Conservation (phyloP, 2,113 vertebrate genomes). For the Scopus umbretta region DNA sequence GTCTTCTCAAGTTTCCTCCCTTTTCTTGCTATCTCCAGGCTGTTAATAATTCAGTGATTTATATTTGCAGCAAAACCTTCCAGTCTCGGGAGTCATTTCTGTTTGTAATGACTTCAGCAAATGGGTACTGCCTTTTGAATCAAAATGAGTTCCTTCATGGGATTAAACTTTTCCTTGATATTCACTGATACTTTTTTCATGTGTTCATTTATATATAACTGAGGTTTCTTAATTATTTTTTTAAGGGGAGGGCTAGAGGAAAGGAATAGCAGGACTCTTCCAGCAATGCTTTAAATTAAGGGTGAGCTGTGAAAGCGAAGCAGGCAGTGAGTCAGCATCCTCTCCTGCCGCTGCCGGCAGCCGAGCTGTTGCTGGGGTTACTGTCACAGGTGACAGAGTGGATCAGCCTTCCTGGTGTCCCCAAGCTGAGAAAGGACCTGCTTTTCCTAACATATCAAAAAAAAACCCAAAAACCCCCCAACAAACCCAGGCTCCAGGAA, state of each 20-base stretch:
- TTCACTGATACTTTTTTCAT: not conserved
- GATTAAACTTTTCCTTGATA: not conserved
- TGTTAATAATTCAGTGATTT: not conserved
- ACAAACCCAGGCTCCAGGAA: not conserved
- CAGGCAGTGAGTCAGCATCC: constrained; percentile 63
- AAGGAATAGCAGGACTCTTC: not conserved
- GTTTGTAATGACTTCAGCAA: not conserved
- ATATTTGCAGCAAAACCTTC: not conserved
- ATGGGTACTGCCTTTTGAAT: not conserved
- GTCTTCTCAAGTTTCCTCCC: not conserved
- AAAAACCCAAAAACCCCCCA: no score
- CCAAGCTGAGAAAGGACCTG: not conserved
- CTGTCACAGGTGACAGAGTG: constrained; percentile 39
- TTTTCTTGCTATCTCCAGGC: not conserved
- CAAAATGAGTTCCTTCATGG: fast-evolving
- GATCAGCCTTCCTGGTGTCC: not conserved
- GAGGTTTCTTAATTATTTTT: not conserved
- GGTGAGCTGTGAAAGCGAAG: not conserved
- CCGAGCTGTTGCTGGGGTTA: constrained; percentile 58
- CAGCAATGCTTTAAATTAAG: not conserved
- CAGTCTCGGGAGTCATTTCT: not conserved
- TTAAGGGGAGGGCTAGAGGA: not conserved
- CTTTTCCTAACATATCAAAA: not conserved
- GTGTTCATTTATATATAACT: not conserved
- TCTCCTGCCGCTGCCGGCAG: constrained; percentile 18